A percentile compares a stretch with the other conserved stretches of the same genome.
These are phyloP conservation scores for Camelus dromedarius DNA, from an alignment of 2,113 vertebrate genomes.

Conservation along the genomic window DNA sequence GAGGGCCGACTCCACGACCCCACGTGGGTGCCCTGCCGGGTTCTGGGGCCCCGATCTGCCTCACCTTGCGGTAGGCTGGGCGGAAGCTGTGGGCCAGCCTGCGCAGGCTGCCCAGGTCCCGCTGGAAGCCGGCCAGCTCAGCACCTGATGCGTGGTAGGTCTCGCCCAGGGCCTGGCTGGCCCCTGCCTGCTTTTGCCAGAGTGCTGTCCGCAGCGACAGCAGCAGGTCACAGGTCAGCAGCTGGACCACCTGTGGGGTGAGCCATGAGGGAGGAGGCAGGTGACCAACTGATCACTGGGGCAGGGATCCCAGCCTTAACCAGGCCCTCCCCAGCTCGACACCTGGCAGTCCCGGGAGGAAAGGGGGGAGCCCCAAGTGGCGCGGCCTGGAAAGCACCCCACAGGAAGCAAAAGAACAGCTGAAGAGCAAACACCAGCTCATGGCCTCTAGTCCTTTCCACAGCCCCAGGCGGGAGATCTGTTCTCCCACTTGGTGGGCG, in stretches of 20 bases:
- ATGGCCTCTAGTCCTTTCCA: neutral
- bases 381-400: neutral
- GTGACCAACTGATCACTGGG: neutral
- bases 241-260: slow-evolving; percentile 92
- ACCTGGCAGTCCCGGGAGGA: neutral
- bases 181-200: slow-evolving; percentile 93
- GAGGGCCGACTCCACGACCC: accelerated
- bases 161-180: slow-evolving; percentile 92
- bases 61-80: slow-evolving; percentile 96
- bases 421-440: neutral
- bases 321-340: neutral
- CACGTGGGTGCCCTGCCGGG: accelerated
- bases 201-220: slow-evolving; percentile 95
- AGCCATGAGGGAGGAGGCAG: neutral
- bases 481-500: neutral
- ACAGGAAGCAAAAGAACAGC: neutral
- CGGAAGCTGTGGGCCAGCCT: slow-evolving; percentile 95
- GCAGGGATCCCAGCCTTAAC: neutral
- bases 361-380: neutral
- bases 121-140: slow-evolving; percentile 96
- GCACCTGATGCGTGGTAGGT: slow-evolving; percentile 92
- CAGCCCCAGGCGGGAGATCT: neutral
- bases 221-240: slow-evolving; percentile 95
- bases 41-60: neutral
- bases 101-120: slow-evolving; percentile 95